Evolutionary conservation across 2,797 vertebrate genomes (phyloP), one percentile per base, ranked within the genome.

Genomic region (Xenopus petersii): DNA sequence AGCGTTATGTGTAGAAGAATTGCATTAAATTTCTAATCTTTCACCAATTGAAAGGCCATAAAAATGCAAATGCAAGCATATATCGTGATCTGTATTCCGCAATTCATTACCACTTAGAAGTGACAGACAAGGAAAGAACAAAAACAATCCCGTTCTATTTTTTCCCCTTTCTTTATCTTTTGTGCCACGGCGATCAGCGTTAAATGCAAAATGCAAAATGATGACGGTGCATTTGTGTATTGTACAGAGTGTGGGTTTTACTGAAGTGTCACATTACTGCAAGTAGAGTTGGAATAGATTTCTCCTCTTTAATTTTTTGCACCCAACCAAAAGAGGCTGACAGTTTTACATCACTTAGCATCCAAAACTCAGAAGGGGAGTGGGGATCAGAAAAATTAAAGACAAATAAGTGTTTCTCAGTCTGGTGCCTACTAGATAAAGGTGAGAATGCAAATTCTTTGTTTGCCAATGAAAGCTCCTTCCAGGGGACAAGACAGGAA

Each of bases 31-130:
- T 86, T 82, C 80, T 80, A 82, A 87, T 84, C 82, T 85, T 80
- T 82, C 85, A 86, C 82, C 67, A 80, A 84, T 79, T 82, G 82
- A 86, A 82, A 85, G 83, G 73, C 71, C 78, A 86, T 87, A 84
- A 87, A 86, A 86, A 87, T 84, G 82, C 79, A 83, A 85, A 88
- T 83, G 74, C 82, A 62, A 12, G 15, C 71, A 74, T 75, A 30
- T 30, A 83, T 68, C 15, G 83, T 83, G 81, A 85, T 83, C 69
- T 84, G 81, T 74, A 75, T 81, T 83, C 81, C 80, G 63, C 54
- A 77, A 68, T 79, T 48, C 11, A 49, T 73, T 81, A 70, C 74
- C 4, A 76, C 36, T 42, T 42, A 42, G 36, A 42, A 42, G 36
- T 42, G 36, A 42, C 36, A 54, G 17, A 48, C 62, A 82, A 82